A percentile compares a stretch with the other conserved stretches of the same genome.
Conservation (phyloP, 2,113 vertebrate genomes). For the Cyanoramphus novaezelandiae region DNA sequence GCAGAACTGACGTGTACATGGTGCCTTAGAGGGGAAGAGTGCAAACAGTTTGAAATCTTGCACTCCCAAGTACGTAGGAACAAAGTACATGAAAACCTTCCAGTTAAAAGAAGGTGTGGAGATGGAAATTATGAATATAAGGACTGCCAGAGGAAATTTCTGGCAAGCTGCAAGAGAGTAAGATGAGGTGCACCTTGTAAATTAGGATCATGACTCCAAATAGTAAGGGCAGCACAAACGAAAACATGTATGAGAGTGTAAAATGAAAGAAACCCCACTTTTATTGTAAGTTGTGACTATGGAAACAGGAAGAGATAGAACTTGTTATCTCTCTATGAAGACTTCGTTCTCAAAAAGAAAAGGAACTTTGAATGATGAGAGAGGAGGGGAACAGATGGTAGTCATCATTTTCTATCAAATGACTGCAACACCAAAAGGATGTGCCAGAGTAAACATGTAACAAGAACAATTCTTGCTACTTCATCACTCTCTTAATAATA, state of each 20-base stretch:
- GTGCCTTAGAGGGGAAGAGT: neutral
- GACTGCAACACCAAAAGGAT: constrained; percentile 57
- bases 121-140: neutral
- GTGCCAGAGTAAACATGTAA: constrained; percentile 58
- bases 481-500: constrained; percentile 16
- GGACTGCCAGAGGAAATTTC: neutral
- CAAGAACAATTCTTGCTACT: constrained; percentile 35
- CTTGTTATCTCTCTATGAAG: neutral
- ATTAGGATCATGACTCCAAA: neutral
- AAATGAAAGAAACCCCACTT: neutral
- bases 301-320: constrained; percentile 26
- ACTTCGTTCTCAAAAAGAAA: neutral
- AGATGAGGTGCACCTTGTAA: neutral
- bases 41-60: neutral
- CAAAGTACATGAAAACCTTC: neutral
- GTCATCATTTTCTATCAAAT: constrained; percentile 53
- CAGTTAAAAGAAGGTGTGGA: neutral
- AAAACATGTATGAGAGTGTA: neutral
- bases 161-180: neutral
- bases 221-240: neutral
- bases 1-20: neutral
- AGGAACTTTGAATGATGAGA: constrained; percentile 5
- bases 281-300: constrained; percentile 12
- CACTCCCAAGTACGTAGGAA: neutral
- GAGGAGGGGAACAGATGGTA: constrained; percentile 59